These are phyloP conservation scores for Anthopleura xanthogrammica DNA, from an alignment of 92 coral and sea anemone genomes.

Conservation along the genomic window DNA sequence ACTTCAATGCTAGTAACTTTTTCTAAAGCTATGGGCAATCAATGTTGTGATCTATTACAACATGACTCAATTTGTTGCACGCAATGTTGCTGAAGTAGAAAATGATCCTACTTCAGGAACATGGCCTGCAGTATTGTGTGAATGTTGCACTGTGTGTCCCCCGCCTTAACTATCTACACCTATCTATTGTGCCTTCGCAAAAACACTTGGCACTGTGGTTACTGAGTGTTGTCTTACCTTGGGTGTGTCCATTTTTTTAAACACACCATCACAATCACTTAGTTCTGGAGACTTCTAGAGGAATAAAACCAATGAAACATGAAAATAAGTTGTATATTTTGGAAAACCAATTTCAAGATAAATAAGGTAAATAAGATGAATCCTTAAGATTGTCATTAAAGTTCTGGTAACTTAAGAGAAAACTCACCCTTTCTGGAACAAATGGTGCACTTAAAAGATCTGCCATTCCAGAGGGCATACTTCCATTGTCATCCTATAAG, in stretches of 20 bases:
- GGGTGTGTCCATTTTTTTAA: conserved; percentile 29
- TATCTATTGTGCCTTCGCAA: too few species aligned
- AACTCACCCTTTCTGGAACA: conserved; percentile 51
- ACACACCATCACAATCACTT: background rate
- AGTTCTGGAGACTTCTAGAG: conserved; percentile 31
- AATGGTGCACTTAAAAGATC: conserved; percentile 84
- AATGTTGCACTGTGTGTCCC: too few species aligned
- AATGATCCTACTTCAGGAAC: too few species aligned
- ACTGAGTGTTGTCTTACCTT: conserved; percentile 33
- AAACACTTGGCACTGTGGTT: background rate
- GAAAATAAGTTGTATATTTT: too few species aligned
- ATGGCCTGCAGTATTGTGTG: too few species aligned
- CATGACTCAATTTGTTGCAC: too few species aligned
- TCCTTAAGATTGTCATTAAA: background rate
- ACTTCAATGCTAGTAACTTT: too few species aligned
- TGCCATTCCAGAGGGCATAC: conserved; percentile 78
- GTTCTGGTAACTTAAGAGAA: background rate
- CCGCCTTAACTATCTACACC: too few species aligned
- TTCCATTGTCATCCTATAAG: conserved; percentile 46
- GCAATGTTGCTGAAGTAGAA: too few species aligned
- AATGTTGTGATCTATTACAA: too few species aligned
- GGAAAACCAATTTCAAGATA: too few species aligned
- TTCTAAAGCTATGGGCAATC: too few species aligned
- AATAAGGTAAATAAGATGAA: background rate
- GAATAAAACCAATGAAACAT: background rate